Conservation (phyloP, 2,888 invertebrate species). For the Rotaria magnacalcarata region DNA sequence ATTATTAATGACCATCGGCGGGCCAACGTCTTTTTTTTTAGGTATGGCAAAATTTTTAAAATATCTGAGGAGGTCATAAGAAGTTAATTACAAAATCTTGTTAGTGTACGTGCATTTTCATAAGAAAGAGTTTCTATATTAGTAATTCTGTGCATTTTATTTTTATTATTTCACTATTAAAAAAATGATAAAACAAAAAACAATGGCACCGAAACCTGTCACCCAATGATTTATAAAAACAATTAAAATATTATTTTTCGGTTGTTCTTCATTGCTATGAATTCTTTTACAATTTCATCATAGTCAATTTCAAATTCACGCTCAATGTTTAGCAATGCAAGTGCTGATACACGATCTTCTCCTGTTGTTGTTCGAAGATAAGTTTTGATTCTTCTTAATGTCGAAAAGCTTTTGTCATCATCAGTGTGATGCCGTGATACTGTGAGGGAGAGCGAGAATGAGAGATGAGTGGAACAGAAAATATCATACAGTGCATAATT, state of each 20-base stretch:
- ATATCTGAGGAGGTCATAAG: too few species aligned
- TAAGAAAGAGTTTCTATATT: neutral
- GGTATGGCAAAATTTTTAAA: neutral
- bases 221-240: neutral
- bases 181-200: neutral
- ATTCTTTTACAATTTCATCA: neutral
- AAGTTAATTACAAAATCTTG: too few species aligned
- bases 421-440: too few species aligned
- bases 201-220: too few species aligned
- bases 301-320: neutral
- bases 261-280: neutral
- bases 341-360: neutral
- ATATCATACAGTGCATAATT: too few species aligned
- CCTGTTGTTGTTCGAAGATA: neutral
- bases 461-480: too few species aligned
- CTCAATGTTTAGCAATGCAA: neutral
- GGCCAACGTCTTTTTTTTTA: neutral
- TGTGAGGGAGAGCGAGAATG: too few species aligned
- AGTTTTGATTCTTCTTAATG: neutral
- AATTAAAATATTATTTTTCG: neutral
- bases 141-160: too few species aligned
- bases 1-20: neutral
- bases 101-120: neutral
- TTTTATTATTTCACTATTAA: neutral
- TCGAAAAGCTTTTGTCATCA: neutral